phyloP scores from a whole-genome alignment of 2,888 invertebrate genomes.

The Chaitophorus viminalis region DNA sequence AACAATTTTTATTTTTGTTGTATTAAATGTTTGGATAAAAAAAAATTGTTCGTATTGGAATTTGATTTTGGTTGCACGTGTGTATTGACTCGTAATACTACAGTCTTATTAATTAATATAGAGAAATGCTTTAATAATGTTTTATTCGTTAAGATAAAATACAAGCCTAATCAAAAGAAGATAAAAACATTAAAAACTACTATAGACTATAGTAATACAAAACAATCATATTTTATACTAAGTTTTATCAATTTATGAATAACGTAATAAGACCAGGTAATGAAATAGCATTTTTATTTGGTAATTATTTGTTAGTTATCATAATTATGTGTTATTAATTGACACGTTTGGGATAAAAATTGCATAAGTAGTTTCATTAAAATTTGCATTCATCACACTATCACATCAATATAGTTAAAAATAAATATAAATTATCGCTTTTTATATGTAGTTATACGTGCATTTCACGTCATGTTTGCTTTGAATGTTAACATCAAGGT shows the following conservation, averaged over 20 bases:
- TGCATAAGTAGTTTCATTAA: not conserved
- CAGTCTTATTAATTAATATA: not conserved
- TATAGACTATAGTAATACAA: not conserved
- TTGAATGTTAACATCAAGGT: not conserved
- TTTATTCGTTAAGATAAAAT: not conserved
- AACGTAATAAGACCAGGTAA: not conserved
- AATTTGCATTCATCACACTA: not conserved
- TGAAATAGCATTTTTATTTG: not conserved
- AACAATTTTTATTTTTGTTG: not conserved
- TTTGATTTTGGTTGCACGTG: constrained; percentile 1
- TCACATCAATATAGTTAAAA: not conserved
- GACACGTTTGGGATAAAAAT: not conserved
- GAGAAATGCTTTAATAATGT: not conserved
- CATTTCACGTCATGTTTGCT: not conserved
- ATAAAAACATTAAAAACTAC: not conserved
- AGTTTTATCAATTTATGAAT: not conserved
- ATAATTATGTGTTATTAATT: not conserved
- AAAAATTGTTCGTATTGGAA: constrained; percentile 19
- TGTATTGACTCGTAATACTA: not conserved
- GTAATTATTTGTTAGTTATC: not conserved
- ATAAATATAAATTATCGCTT: not conserved
- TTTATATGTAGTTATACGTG: not conserved
- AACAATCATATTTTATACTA: not conserved
- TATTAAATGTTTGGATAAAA: not conserved
- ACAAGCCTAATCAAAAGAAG: not conserved